Base-by-base conservation (phyloP, 2,797 vertebrate species). In the Enteromius treurensis region DNA sequence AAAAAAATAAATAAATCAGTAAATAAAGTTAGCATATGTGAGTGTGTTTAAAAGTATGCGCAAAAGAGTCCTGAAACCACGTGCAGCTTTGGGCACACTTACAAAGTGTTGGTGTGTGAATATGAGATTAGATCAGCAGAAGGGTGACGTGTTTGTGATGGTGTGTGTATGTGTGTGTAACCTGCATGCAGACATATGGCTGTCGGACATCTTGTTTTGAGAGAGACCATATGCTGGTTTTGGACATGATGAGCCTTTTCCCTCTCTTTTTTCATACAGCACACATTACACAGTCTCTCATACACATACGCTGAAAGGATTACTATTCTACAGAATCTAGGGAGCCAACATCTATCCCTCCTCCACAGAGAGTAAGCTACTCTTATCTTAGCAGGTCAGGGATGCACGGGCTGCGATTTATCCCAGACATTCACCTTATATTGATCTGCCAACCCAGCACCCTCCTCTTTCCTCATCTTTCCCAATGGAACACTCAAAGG, bases 221-320 rank as follows among this genome's bases (percentile, higher is more conserved):
- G 71, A 86, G 73, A 26, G 58, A 82, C 85, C 87, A 87, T 86
- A 86, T 88, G 86, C 74, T 86, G 53, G 69, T 60, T 86, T 80
- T 75, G 71, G 77, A 83, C 70, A 71, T 79, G 32, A 73, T 49
- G 47, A 82, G 80, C 49, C 51, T 26, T 65, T 79, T 13, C 19
- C 49, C 42, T 51, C 13, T 65, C 2, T 74, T 21, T 83, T 69
- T 73, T 75, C 58, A 70, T 69, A 45, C 71, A 58, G 15, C 26
- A 82, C 26, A 77, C 34, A 84, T 84, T 80, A 85, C 81, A 90
- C 88, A 83, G 80, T 89, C 88, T 88, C 87, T 86, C 78, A 80
- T 60, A 89, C 86, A 89, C 40, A 83, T 78, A 71, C 76, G 29
- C 37, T 4, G 32, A 68, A 13, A 62, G 6, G 55, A 58, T 40